Base-by-base conservation (phyloP, 2,113 vertebrate species). In the Gasterosteus nipponicus region DNA sequence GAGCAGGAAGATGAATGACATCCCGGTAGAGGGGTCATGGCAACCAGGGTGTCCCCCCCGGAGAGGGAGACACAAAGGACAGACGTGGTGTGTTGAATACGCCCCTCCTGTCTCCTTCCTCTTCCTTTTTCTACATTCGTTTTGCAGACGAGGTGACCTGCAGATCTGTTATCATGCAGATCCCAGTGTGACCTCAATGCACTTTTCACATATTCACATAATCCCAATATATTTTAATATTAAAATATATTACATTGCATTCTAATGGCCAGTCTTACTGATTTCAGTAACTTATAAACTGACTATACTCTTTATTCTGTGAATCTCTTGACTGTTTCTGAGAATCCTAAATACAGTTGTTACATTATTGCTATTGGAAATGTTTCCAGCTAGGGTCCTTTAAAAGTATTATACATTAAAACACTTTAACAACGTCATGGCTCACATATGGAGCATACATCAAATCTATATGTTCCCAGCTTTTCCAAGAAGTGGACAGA, bases 1-100 rank as follows among this genome's bases (percentile, higher is more conserved):
- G 10, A 29, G 64, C 42, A 46, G 72, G 62, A 83, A 69, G 92
- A 93, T 89, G 81, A 89, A 93, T 91, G 71, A 69, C n/a, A 56
- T 71, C 73, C 69, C 63, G 39, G 75, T 69, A 39, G 85, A 86
- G 66, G 73, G 82, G 33, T 49, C 29, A 75, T 83, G 83, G 47
- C 77, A 82, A 75, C 68, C 56, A 11, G 44, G 75, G 60, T 81
- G 75, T 81, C 78, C 60, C 68, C 54, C 18, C 18, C 10, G 38
- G 14, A 22, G 38, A 41, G 65, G 16, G 22, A 46, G 12, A 75
- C 78, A 86, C 84, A 86, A 84, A 80, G 73, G 69, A 77, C 39
- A 65, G 59, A 41, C 70, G 38, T 29, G 3, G 47, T 65, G 69
- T 15, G 1, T 71, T 42, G 7, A 66, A 78, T 69, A 65, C 12